These are phyloP conservation scores for Lithobates sylvaticus DNA, from an alignment of 2,797 vertebrate species.

Conservation along the genomic window DNA sequence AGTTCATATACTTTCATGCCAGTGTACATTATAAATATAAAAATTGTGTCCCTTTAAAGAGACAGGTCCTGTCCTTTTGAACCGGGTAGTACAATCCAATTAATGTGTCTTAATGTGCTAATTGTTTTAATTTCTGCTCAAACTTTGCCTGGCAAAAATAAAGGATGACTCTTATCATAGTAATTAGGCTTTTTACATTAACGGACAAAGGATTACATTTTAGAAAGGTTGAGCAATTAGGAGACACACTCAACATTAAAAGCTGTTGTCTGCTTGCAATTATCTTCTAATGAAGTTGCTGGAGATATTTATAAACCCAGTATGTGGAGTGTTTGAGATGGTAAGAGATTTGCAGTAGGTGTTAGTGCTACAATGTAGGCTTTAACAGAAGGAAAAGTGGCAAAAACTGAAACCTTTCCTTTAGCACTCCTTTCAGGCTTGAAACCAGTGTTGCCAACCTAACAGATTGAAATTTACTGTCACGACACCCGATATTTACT, in stretches of 20 bases:
- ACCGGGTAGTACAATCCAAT: slow-evolving; percentile 13
- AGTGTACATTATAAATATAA: too few species aligned
- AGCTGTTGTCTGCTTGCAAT: slow-evolving; percentile 35
- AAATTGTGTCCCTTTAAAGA: not conserved
- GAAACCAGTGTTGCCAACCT: too few species aligned
- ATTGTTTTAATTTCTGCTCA: slow-evolving; percentile 32
- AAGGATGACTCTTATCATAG: slow-evolving; percentile 1
- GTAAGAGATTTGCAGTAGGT: slow-evolving; percentile 19
- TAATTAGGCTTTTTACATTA: slow-evolving; percentile 54
- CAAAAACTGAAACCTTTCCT: not conserved
- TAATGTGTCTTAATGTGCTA: not conserved
- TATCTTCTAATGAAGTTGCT: slow-evolving; percentile 48
- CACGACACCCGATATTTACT: too few species aligned
- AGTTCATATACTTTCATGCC: too few species aligned
- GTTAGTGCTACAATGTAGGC: not conserved
- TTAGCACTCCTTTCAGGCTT: too few species aligned
- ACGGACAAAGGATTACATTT: slow-evolving; percentile 49
- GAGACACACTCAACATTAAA: slow-evolving; percentile 38
- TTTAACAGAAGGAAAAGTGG: not conserved
- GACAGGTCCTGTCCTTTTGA: not conserved
- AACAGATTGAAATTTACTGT: too few species aligned
- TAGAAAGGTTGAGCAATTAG: slow-evolving; percentile 46
- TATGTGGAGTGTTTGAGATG: slow-evolving; percentile 12
- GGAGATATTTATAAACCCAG: slow-evolving; percentile 15
- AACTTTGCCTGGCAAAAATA: slow-evolving; percentile 18